Base-by-base conservation (phyloP, 2,888 invertebrate genomes). In the Aleiodes leptofemur region DNA sequence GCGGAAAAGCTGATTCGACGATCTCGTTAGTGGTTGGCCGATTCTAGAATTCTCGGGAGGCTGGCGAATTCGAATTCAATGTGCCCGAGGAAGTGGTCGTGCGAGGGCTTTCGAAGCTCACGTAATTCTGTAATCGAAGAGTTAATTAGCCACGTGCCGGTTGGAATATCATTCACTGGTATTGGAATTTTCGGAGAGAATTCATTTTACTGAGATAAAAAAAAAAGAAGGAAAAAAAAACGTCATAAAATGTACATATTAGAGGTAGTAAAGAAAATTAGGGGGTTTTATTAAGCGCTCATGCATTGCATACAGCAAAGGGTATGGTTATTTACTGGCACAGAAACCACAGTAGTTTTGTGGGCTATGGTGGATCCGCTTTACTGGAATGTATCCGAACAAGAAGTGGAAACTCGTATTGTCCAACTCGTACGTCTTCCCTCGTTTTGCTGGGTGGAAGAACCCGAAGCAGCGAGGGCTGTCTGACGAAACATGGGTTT, bases 111-210 rank as follows among this genome's bases (percentile, higher is more conserved):
- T 57, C 51, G 14, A 59, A 55, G 56, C 70, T 43, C 53, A 50
- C 72, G 75, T 72, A 72, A 80, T 78, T 80, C 77, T 76, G 77
- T 78, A 80, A 81, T 81, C 77, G 79, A 79, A 73, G 78, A 80
- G 78, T 82, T 83, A 83, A 84, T 84, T 84, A 82, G 83, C 79
- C 79, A 74, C 76, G 66, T 61, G 79, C 76, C 29, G 55, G 70
- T 69, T 56, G 76, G 77, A 78, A 79, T 82, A 83, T 84, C 81
- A 82, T 82, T 84, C 82, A 81, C 77, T 34, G 77, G 79, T 38
- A 71, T 13, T 57, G 23, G 43, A 43, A 68, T 69, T 55, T 74
- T 16, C 13, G 66, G 38, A n/a, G 1, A 55, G 38, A 69, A 1
- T 2, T 9, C 43, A 43, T 43, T 43, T 11, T 2, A 8, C 16